Evolutionary conservation across 2,888 invertebrate species (phyloP), one percentile per base, ranked within the genome.

Genomic region (Phyllotreta cruciferae): DNA sequence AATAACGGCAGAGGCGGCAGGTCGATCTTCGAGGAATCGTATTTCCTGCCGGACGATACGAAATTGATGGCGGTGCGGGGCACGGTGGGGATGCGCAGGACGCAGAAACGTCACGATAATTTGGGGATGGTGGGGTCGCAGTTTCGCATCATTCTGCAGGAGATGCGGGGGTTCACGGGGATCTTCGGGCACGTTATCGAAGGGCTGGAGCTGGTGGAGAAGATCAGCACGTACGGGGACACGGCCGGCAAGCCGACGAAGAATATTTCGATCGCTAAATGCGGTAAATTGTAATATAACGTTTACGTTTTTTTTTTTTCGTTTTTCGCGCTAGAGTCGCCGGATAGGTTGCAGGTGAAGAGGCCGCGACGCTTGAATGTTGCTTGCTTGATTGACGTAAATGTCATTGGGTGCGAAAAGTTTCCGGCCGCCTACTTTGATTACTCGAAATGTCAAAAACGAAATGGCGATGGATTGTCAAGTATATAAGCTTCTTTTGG

Each of bases 51-150:
- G 38, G 92, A 92, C 79, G 90, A 92, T 74, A 91, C 92, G 14
- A 89, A 89, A 75, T 85, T 92, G 74, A 84, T 88, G 68, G 90
- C 91, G 5, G 86, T 89, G 10, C 84, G 92, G 44, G 92, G 92
- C 41, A 88, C 91, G 9, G 91, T 92, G 6, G 92, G 92, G 58
- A 92, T 93, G 92, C 84, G 92, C 8, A 85, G 92, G 47, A 90
- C 91, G 62, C 91, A 92, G 78, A 90, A 90, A 79, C 86, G 91
- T 35, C 91, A 90, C 82, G 91, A 92, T 79, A 90, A 89, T 73
- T 83, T 89, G 72, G 91, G 92, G 54, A 87, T 91, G 85, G 92
- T 92, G n/a, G 92, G 92, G 24, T 92, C 92, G 62, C 92, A 92
- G 80, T 93, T 92, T 82, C 88, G 92, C 69, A 88, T 92, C 69